phyloP scores from a whole-genome alignment of 2,797 vertebrate genomes.

The Cheirogaleus major region DNA sequence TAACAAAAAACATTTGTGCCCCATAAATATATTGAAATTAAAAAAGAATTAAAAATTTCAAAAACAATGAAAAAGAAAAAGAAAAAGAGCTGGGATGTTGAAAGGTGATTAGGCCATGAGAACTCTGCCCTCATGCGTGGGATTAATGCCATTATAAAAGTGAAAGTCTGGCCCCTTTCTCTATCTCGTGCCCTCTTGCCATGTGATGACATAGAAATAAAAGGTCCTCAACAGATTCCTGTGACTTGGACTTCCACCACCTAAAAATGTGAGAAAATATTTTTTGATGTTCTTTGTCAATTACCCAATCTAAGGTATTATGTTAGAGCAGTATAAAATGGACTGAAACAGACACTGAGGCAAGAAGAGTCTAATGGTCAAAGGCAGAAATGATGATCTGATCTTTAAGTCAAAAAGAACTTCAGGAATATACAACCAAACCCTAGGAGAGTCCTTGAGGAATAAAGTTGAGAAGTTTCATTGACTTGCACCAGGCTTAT shows the following conservation, averaged over 20 bases:
- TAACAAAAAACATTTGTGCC: background rate
- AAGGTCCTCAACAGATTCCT: background rate
- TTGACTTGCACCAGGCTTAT: background rate
- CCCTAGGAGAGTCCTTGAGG: background rate
- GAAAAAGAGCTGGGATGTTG: background rate
- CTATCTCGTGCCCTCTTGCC: background rate
- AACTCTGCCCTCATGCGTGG: background rate
- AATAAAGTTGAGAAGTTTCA: background rate
- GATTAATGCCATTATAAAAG: background rate
- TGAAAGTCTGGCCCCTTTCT: rapidly evolving
- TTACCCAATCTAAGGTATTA: background rate
- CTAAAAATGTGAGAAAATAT: background rate
- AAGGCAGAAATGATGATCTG: background rate
- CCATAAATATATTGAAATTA: background rate
- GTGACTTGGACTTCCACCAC: background rate
- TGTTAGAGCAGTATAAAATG: background rate
- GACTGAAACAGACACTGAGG: background rate
- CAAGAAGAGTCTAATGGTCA: background rate
- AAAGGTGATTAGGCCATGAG: background rate
- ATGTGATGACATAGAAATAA: background rate
- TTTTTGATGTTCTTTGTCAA: background rate
- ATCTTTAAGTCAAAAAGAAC: background rate
- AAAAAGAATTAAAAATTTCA: background rate
- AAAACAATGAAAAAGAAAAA: background rate
- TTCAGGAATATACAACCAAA: background rate